phyloP scores from a whole-genome alignment of 1,140 invertebrate genomes.

The Drosophila pandora region DNA sequence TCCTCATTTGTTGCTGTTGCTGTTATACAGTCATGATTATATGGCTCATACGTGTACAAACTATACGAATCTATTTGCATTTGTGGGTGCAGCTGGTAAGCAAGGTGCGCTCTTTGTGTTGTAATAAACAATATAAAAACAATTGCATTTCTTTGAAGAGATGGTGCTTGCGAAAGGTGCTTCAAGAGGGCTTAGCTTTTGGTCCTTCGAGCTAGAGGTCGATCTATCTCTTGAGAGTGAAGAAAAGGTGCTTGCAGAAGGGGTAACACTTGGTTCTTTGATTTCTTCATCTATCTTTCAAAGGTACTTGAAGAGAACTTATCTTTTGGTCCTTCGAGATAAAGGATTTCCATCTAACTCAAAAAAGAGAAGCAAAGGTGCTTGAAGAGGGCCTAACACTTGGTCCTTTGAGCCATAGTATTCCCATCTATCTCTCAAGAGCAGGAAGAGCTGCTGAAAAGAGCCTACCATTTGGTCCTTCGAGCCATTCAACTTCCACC shows the following conservation, averaged over 20 bases:
- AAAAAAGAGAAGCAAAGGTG: too few relatives aligned
- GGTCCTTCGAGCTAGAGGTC: constrained; percentile 12
- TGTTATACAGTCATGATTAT: constrained; percentile 58
- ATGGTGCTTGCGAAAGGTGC: constrained; percentile 28
- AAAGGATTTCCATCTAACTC: not conserved
- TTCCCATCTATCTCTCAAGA: too few relatives aligned
- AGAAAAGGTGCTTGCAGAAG: not conserved
- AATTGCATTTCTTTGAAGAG: constrained; percentile 38
- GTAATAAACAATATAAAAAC: constrained; percentile 35
- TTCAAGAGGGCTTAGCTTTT: constrained; percentile 21
- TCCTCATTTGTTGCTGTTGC: constrained; percentile 44
- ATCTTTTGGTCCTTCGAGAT: constrained; percentile 27
- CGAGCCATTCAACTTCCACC: too few relatives aligned
- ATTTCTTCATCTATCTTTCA: too few relatives aligned
- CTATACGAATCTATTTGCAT: constrained; percentile 52
- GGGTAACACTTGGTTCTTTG: constrained; percentile 25
- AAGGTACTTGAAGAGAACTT: constrained; percentile 27
- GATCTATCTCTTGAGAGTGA: too few relatives aligned
- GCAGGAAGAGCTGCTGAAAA: too few relatives aligned
- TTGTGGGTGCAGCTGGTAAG: constrained; percentile 57
- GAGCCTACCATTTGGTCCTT: too few relatives aligned
- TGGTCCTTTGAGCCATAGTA: constrained; percentile 6
- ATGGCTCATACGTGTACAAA: constrained; percentile 28
- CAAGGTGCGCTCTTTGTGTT: constrained; percentile 50
- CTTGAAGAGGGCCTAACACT: constrained; percentile 10